A percentile compares a stretch with the other conserved stretches of the same genome.
phyloP scores from a whole-genome alignment of 30 jellyfish, hydroid and myxozoan species.

The Morbakka virulenta region DNA sequence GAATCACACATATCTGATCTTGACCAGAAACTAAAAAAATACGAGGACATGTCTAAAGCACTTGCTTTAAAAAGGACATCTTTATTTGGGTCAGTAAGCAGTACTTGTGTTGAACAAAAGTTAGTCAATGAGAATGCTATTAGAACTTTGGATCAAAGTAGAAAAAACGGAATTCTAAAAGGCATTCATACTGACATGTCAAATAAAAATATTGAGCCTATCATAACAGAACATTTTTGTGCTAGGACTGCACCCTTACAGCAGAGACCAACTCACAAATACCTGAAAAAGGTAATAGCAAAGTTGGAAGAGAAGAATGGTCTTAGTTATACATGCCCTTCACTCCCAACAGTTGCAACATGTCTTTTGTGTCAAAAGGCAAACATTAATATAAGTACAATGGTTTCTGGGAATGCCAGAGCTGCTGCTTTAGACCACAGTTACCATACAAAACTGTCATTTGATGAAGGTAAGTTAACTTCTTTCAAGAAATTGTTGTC shows the following conservation, averaged over 20 bases:
- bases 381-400: conserved; percentile 15
- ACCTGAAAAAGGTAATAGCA: conserved; percentile 29
- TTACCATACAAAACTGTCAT: conserved; percentile 59
- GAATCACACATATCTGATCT: conserved; percentile 84
- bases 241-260: conserved; percentile 56
- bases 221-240: conserved; percentile 17
- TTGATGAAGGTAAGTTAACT: conserved; percentile 42
- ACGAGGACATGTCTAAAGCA: conserved; percentile 61
- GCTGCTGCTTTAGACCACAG: conserved; percentile 63
- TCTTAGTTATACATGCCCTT: conserved; percentile 35
- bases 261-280: conserved; percentile 45
- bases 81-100: conserved; percentile 22
- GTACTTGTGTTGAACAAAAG: not conserved
- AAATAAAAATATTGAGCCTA: conserved; percentile 19
- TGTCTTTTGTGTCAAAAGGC: conserved; percentile 62
- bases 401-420: conserved; percentile 18
- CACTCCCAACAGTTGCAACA: conserved; percentile 51
- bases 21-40: conserved; percentile 54
- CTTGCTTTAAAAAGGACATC: conserved; percentile 30
- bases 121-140: conserved; percentile 48
- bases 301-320: conserved; percentile 19
- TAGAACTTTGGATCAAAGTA: conserved; percentile 36
- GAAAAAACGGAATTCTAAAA: conserved; percentile 55
- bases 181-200: not conserved
- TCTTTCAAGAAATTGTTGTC: not conserved